Percentiles rank a stretch among this genome's conserved stretches.
Conservation (phyloP, 2,888 invertebrate species). For the Griposia aprilina region DNA sequence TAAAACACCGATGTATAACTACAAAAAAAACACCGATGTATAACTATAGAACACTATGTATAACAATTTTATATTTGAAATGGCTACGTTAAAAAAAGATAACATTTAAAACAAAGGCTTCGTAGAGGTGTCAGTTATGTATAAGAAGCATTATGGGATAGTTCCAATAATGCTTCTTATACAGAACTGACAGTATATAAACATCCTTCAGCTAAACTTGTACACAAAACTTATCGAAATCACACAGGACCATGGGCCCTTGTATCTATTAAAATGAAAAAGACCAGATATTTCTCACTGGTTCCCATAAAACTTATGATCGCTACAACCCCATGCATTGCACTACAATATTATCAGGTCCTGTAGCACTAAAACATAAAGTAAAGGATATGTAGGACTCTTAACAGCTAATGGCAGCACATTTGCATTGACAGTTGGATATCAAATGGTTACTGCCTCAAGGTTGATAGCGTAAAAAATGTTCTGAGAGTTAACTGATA, state of each 20-base stretch:
- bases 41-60: background rate
- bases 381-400: slow-evolving; percentile 41
- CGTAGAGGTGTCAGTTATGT: background rate
- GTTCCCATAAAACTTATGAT: background rate
- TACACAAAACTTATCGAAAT: background rate
- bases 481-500: slow-evolving; percentile 16
- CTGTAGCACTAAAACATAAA: slow-evolving; percentile 40
- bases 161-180: background rate
- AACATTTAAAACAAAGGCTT: background rate
- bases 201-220: background rate
- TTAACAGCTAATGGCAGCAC: slow-evolving; percentile 48
- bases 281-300: background rate
- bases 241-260: background rate
- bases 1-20: too few relatives aligned
- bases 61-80: background rate
- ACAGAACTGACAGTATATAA: background rate
- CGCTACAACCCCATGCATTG: slow-evolving; percentile 24
- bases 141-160: too few relatives aligned
- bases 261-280: background rate
- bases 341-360: slow-evolving; percentile 24
- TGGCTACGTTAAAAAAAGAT: background rate
- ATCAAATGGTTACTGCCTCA: slow-evolving; percentile 30
- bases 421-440: slow-evolving; percentile 51
- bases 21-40: too few relatives aligned
- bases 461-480: slow-evolving; percentile 33